Evolutionary conservation across 2,113 vertebrate species (phyloP), one percentile per base, ranked within the genome.

Genomic region (Climacteris rufus): DNA sequence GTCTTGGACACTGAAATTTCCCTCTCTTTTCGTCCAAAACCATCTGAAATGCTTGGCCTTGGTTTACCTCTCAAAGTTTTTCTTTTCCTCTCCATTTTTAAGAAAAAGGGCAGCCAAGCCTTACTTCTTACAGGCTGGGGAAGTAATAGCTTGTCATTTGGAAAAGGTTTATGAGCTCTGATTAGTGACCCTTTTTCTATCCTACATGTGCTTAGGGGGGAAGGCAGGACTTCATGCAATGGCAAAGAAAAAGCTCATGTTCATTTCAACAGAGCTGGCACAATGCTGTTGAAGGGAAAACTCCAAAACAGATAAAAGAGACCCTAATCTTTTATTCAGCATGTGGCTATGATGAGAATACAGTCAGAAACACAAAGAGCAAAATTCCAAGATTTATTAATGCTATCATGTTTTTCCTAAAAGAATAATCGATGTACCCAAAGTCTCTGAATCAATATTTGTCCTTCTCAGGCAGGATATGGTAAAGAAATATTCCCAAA

Each of bases 111-210:
- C 92, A 95, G 60, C 39, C 69, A 90, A 95, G 31, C n/a, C 47
- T 93, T 92, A 33, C 83, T 63, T 81, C 86, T 83, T 49, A 35
- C 53, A 64, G 76, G 44, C 31, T 13, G 2, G 40, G 56, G 61
- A 86, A 88, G 61, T 94, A 94, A 96, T 94, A 96, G 72, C 88
- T 95, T 96, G 92, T 93, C 90, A 84, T 90, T 90, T 92, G 83
- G 39, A 37, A 68, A 69, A 90, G 56, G 85, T 96, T 96, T 94
- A 93, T 71, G 90, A 90, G 69, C 60, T 66, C 63, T 86, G 88
- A 90, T 92, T 94, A 75, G 92, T 90, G 92, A 93, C 72, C 83
- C 88, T 82, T 90, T 75, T 72, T 78, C 12, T 75, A 53, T 25
- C 71, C 83, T 84, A 84, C 80, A 71, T 72, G 83, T 81, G 88